Evolutionary conservation across 2,888 invertebrate species (phyloP).

Genomic region (Campoplex capitator): DNA sequence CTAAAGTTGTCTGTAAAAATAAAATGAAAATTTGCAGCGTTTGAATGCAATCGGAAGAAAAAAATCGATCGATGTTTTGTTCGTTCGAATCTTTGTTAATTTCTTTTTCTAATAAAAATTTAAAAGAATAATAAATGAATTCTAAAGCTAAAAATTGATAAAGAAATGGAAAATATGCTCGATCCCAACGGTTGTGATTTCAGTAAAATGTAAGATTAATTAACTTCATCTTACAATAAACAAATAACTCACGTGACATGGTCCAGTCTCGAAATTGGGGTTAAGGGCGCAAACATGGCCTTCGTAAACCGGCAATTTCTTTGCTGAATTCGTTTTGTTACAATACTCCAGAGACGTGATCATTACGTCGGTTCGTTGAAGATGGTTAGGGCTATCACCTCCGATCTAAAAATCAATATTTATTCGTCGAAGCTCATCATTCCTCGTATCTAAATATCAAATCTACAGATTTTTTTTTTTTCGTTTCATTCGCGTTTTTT

Average conservation of each 20-base stretch:
- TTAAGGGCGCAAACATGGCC: slow-evolving; percentile 69
- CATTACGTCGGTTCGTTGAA: slow-evolving; percentile 86
- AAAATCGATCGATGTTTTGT: too few species aligned
- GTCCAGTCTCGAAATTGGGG: slow-evolving; percentile 63
- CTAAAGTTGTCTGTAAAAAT: neutral
- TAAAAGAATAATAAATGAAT: neutral
- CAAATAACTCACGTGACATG: slow-evolving; percentile 69
- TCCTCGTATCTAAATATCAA: neutral
- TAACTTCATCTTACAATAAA: neutral
- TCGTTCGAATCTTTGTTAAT: neutral
- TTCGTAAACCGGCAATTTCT: slow-evolving; percentile 61
- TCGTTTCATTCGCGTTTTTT: neutral
- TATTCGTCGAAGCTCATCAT: neutral
- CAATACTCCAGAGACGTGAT: slow-evolving; percentile 86
- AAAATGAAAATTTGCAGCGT: neutral
- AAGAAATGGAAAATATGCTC: neutral
- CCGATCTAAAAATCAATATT: slow-evolving; percentile 69
- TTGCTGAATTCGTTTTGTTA: slow-evolving; percentile 67
- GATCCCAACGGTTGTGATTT: neutral
- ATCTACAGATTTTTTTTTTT: neutral
- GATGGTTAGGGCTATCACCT: slow-evolving; percentile 74
- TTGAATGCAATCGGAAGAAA: neutral
- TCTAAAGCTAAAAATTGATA: neutral
- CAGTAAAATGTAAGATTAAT: neutral
- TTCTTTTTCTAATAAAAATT: neutral